Percentiles rank a stretch among this genome's conserved stretches.
These are phyloP conservation scores for Ecdyonurus torrentis DNA, from an alignment of 2,888 invertebrate species.

Conservation along the genomic window DNA sequence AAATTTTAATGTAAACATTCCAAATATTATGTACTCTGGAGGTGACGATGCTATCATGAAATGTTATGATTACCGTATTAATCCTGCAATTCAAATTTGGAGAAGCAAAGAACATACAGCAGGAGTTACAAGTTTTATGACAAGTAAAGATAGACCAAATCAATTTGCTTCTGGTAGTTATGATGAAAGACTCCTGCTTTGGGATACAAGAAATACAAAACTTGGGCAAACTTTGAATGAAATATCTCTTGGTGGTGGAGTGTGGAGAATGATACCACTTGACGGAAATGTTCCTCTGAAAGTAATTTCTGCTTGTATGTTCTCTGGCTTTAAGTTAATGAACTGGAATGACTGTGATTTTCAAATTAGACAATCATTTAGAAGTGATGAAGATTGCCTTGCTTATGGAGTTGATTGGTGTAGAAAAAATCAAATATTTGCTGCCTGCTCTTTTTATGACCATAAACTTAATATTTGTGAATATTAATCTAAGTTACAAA, in stretches of 20 bases:
- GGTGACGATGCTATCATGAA: background rate
- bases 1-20: background rate
- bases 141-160: background rate
- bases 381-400: background rate
- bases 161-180: background rate
- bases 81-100: background rate
- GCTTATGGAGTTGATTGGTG: background rate
- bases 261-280: background rate
- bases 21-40: background rate
- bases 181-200: background rate
- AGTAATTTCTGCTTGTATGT: background rate
- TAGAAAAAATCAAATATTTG: background rate
- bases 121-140: constrained; percentile 1
- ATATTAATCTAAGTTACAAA: too few relatives aligned
- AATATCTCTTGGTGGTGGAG: background rate
- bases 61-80: background rate
- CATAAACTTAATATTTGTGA: background rate
- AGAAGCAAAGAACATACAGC: background rate
- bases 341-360: background rate
- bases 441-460: background rate
- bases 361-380: background rate
- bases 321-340: background rate
- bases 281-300: background rate
- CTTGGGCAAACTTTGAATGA: background rate
- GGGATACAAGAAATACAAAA: background rate